Evolutionary conservation across 1,140 invertebrate genomes (phyloP).

Genomic region (Philaenus spumarius): DNA sequence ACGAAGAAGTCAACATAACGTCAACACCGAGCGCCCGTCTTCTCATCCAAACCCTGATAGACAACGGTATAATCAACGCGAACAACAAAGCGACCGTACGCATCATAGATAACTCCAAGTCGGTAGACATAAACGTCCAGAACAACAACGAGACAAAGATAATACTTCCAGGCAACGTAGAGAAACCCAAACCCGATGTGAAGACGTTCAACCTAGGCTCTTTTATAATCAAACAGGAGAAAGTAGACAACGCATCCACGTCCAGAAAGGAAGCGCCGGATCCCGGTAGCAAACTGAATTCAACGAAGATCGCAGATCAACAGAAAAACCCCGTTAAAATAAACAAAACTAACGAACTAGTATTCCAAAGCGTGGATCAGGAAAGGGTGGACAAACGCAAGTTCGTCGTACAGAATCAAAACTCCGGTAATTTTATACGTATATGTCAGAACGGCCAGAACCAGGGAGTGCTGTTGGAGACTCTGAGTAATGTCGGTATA

Average conservation of each 20-base stretch:
- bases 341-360: neutral
- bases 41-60: slow-evolving; percentile 24
- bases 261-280: neutral
- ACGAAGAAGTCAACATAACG: neutral
- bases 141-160: slow-evolving; percentile 1
- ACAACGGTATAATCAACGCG: slow-evolving; percentile 26
- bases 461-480: neutral
- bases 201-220: slow-evolving; percentile 24
- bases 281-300: no score
- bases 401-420: neutral
- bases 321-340: neutral
- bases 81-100: slow-evolving; percentile 26
- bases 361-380: neutral
- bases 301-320: neutral
- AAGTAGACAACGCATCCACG: neutral
- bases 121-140: neutral
- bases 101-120: slow-evolving; percentile 21
- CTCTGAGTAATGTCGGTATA: neutral
- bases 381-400: neutral
- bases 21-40: slow-evolving; percentile 17
- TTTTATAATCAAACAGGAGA: slow-evolving; percentile 20
- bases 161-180: neutral
- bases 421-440: neutral
- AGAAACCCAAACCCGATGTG: slow-evolving; percentile 15
- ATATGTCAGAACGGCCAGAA: neutral